Conservation (phyloP, 2,113 vertebrate genomes). For the Poeciliopsis turrubarensis region DNA sequence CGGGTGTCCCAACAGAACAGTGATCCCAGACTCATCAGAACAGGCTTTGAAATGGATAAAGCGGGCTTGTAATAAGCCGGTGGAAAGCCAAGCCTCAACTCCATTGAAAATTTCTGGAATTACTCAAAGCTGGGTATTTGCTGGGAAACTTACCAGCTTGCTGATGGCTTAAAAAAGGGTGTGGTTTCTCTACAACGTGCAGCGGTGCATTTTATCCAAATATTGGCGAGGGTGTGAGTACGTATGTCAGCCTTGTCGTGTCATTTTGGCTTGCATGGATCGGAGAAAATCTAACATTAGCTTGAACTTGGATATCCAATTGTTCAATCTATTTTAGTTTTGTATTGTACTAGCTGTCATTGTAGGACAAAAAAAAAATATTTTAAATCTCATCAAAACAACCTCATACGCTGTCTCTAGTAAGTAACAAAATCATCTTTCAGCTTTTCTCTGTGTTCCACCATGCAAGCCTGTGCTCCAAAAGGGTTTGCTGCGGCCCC, state of each 20-base stretch:
- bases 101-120: no score
- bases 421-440: conserved; percentile 8
- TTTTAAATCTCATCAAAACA: not conserved
- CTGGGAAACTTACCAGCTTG: no score
- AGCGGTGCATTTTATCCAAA: not conserved
- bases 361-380: not conserved
- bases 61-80: no score
- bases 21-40: no score
- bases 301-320: not conserved
- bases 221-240: not conserved
- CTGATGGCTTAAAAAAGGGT: no score
- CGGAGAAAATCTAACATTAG: not conserved
- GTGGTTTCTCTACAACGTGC: no score
- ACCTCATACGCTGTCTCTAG: not conserved
- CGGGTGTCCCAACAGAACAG: no score
- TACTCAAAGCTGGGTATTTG: no score
- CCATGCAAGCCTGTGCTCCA: conserved; percentile 67
- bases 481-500: conserved; percentile 44
- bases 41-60: no score
- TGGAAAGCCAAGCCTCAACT: no score
- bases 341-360: not conserved
- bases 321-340: not conserved
- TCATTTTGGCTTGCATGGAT: not conserved
- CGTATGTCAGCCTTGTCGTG: no score
- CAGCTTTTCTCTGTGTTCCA: conserved; percentile 34